Evolutionary conservation across 2,888 invertebrate species (phyloP).

Genomic region (Linyphia triangularis): DNA sequence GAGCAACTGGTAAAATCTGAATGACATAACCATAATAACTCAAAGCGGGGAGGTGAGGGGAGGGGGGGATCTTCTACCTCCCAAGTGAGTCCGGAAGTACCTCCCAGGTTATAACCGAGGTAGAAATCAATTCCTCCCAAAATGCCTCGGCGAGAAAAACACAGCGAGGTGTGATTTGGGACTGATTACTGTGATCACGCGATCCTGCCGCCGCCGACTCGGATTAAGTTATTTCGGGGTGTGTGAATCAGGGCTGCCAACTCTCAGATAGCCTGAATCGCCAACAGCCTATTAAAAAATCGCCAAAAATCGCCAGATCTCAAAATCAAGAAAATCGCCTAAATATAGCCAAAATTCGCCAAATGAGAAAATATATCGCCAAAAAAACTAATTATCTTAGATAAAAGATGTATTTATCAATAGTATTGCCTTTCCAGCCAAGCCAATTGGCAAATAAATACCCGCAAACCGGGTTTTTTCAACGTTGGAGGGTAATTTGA

Average conservation of each 20-base stretch:
- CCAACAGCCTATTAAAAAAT: neutral
- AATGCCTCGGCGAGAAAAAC: neutral
- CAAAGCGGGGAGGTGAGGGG: neutral
- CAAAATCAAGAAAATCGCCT: neutral
- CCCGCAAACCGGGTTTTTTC: too few species aligned
- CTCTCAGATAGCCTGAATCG: neutral
- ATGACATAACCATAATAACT: neutral
- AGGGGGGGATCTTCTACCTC: neutral
- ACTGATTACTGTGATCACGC: neutral
- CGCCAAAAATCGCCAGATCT: neutral
- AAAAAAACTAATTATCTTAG: neutral
- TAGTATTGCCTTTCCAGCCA: too few species aligned
- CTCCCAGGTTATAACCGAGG: neutral
- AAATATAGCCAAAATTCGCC: neutral
- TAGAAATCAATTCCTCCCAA: neutral
- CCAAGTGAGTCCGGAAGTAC: conserved; percentile 3
- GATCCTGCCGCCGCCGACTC: neutral
- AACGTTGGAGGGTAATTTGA: too few species aligned
- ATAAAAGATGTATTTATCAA: neutral
- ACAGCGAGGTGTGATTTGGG: neutral
- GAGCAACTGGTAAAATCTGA: neutral
- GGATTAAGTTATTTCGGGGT: neutral
- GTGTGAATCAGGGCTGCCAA: neutral
- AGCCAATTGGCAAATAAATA: too few species aligned
- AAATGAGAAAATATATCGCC: neutral